Evolutionary conservation across 2,888 invertebrate genomes (phyloP).

Genomic region (Cordilura impudica): DNA sequence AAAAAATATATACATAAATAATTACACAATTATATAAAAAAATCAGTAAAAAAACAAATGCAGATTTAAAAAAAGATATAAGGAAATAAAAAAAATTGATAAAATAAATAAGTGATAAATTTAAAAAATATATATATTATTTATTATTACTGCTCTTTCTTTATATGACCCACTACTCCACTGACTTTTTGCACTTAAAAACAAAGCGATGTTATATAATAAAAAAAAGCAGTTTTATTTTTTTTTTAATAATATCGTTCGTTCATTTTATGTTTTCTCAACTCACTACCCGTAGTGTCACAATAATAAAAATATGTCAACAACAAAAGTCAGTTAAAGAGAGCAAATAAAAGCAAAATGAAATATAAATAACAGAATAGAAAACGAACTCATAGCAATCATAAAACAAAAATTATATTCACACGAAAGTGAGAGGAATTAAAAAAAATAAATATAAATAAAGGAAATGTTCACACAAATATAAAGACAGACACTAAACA

Average conservation of each 20-base stretch:
- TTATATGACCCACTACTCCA: constrained; percentile 59
- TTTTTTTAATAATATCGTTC: constrained; percentile 34
- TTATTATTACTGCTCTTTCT: no score
- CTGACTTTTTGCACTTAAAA: constrained; percentile 39
- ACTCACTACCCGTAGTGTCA: constrained; percentile 45
- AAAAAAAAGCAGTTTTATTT: constrained; percentile 9
- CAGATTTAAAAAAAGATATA: no score
- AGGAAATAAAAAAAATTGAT: no score
- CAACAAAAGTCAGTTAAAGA: constrained; percentile 48
- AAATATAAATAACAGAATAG: constrained; percentile 30
- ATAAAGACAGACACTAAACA: constrained; percentile 45
- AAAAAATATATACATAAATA: no score
- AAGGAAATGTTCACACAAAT: constrained; percentile 18
- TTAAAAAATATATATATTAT: no score
- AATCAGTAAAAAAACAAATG: no score
- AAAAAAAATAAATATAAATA: constrained; percentile 14
- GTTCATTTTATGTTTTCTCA: constrained; percentile 37
- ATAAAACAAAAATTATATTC: constrained; percentile 10
- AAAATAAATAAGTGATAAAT: no score
- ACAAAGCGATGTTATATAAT: constrained; percentile 9
- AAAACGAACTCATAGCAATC: constrained; percentile 20
- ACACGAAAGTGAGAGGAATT: constrained; percentile 43
- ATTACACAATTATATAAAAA: no score
- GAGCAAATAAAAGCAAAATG: not conserved
- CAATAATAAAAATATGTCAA: constrained; percentile 60